These are phyloP conservation scores for Blennius ocellaris DNA, from an alignment of 2,113 vertebrate species.

Conservation along the genomic window DNA sequence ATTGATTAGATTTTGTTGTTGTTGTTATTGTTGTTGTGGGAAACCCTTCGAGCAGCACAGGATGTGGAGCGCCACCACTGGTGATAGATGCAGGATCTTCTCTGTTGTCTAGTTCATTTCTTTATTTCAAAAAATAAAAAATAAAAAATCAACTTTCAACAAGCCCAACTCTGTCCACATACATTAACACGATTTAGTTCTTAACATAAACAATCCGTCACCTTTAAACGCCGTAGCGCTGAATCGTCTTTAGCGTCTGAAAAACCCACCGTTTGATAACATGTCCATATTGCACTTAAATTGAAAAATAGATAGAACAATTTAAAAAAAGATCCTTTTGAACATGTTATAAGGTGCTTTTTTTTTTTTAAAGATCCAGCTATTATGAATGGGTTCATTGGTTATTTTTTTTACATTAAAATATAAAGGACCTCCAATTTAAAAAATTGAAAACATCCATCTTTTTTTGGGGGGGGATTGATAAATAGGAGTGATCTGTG, in stretches of 20 bases:
- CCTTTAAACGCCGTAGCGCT: neutral
- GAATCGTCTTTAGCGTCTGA: conserved; percentile 41
- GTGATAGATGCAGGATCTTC: neutral
- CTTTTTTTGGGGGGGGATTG: neutral
- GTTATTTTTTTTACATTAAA: neutral
- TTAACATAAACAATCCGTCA: conserved; percentile 15
- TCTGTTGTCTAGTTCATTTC: neutral
- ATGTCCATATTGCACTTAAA: conserved; percentile 17
- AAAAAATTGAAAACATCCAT: neutral
- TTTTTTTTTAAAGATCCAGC: neutral
- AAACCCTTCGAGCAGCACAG: conserved; percentile 84
- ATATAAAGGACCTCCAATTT: neutral
- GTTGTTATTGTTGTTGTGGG: neutral
- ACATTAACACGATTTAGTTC: conserved; percentile 39
- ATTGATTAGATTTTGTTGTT: conserved; percentile 10
- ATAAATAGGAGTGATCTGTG: neutral
- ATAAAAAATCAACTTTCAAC: conserved; percentile 50
- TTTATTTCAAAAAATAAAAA: too few species aligned
- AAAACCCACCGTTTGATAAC: neutral
- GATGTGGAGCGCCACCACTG: conserved; percentile 24
- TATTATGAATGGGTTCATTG: conserved; percentile 19
- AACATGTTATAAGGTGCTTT: conserved; percentile 36
- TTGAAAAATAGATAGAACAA: neutral
- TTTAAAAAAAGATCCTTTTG: neutral
- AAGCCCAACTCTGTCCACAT: conserved; percentile 58